Evolutionary conservation across 2,888 invertebrate species (phyloP), one percentile per base, ranked within the genome.

Genomic region (Peribatodes rhomboidaria): DNA sequence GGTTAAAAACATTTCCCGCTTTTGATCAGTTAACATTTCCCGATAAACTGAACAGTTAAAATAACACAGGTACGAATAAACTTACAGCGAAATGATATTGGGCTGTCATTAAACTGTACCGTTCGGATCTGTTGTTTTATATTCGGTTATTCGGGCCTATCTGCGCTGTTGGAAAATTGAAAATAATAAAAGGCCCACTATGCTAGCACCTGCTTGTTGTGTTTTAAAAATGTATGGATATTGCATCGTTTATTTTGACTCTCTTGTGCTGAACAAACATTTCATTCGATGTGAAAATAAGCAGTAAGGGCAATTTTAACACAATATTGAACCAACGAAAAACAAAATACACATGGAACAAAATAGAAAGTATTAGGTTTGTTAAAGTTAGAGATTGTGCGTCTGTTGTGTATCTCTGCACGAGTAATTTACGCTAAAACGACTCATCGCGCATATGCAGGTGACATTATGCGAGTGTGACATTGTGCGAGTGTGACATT

Each of bases 211-310:
- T 78, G 79, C 59, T 63, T 52, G 71, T 71, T 13, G 65, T 72
- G 64, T 49, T 76, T 82, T 77, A 81, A 81, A 77, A 75, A 81
- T 82, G 75, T 68, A 81, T 79, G 70, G 50, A 57, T 59, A 67
- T 67, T 20, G 20, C 42, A 49, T 27, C 61, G 56, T 65, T 65
- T 55, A 35, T 62, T 65, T 68, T 41, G 20, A 52, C 56, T 22
- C n/a, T 22, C 6, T 27, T 27, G 31, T 35, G 7, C 50, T 20
- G 9, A 41, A 42, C 37, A 57, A 50, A 57, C 55, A 59, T 60
- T 46, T 27, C 11, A 46, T n/a, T 7, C 7, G n/a, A 46, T 22
- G 7, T 22, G n/a, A 22, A 22, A 42, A n/a, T 46, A 8, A 22
- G n/a, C 22, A 13, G 46, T 46, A 27, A n/a, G 22, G n/a, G n/a